Conservation (phyloP, 2,888 invertebrate species). For the Alcis repandata region DNA sequence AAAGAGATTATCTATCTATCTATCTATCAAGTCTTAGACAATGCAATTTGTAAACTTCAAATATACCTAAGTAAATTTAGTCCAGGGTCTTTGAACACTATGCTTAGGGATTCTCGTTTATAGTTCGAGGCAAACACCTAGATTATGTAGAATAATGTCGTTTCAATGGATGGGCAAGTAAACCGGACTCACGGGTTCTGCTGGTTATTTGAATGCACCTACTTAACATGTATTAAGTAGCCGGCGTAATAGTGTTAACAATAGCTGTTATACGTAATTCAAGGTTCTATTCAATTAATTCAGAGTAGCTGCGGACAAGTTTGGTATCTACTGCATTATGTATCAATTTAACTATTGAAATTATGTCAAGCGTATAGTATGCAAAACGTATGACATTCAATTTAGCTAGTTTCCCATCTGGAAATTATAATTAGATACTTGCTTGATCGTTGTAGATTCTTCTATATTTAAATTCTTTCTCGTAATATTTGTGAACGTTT, state of each 20-base stretch:
- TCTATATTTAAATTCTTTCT: too few relatives aligned
- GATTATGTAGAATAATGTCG: neutral
- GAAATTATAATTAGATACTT: too few relatives aligned
- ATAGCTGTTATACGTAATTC: constrained; percentile 19
- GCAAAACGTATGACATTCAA: neutral
- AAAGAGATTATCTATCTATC: too few relatives aligned
- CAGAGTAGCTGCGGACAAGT: constrained; percentile 3
- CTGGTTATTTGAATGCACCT: constrained; percentile 29
- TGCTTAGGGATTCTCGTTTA: too few relatives aligned
- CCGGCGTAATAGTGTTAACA: constrained; percentile 12
- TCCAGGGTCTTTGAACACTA: too few relatives aligned
- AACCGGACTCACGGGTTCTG: constrained; percentile 42
- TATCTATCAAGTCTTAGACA: too few relatives aligned
- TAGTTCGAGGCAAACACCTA: too few relatives aligned
- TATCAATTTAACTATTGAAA: constrained; percentile 1
- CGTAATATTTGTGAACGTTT: too few relatives aligned
- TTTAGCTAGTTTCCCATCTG: neutral
- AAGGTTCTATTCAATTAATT: constrained; percentile 14
- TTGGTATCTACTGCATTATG: constrained; percentile 4
- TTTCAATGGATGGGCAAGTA: constrained; percentile 17
- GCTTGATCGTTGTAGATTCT: too few relatives aligned
- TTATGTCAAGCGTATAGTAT: neutral
- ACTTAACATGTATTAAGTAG: constrained; percentile 24
- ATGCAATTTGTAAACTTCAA: too few relatives aligned
- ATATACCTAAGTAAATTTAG: too few relatives aligned